Base-by-base conservation (phyloP, 1,140 invertebrate species). In the Drosophila albomicans region DNA sequence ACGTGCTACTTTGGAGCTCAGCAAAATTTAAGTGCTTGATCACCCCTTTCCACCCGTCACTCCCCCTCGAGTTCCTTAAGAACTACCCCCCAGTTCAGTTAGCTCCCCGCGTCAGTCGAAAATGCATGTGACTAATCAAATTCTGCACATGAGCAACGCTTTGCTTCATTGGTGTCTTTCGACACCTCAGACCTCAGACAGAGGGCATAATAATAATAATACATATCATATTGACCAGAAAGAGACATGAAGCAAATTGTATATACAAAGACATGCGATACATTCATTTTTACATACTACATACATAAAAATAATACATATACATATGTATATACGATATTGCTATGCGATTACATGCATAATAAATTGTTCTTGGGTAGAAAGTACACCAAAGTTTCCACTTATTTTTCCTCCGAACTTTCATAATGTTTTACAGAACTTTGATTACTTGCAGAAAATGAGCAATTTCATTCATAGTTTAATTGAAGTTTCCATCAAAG, bases 81-180 rank as follows among this genome's bases (percentile, higher is more conserved):
- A 45, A 25, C 28, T 28, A 20, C 20, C 20, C 20, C 20, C 20
- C 20, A 20, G 20, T 28, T 28, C 35, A 2, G 1, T 5, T 1
- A 16, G 1, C 32, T 4, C 52, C 30, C 32, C 5, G 28, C 35
- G 10, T 25, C n/a, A 2, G 8, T 38, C 35, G 35, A 38, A 57
- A 49, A 28, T 69, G 59, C 75, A 82, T 78, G 85, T 87, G 84
- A 87, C 84, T 87, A 87, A 87, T 87, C 84, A 70, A 87, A 78
- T 78, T 65, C 66, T 85, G 61, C 48, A 77, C 67, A 66, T 77
- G 66, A 78, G 68, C 73, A 61, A 58, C 45, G 49, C 67, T 59
- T 25, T 75, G 45, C 79, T 48, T 15, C 20, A 61, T 38, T 38
- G 75, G 46, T 58, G 84, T 81, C 75, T 89, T 89, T 89, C 78